Evolutionary conservation across 2,797 vertebrate species (phyloP), one percentile per base, ranked within the genome.

Genomic region (Lutra lutra): DNA sequence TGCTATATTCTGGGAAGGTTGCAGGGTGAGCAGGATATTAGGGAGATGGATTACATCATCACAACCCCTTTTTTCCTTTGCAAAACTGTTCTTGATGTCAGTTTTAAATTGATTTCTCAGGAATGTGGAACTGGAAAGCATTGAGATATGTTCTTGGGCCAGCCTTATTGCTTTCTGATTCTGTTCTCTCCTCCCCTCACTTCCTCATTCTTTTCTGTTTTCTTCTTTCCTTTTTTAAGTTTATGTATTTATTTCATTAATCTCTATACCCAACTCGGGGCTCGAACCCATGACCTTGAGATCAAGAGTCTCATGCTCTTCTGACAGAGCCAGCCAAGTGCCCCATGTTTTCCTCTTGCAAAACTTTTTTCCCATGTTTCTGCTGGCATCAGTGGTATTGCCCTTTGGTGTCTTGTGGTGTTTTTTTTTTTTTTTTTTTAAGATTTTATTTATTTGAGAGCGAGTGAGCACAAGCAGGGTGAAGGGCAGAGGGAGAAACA

Each of bases 51-150:
- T 91, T 92, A 29, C 15, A 77, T 51, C 7, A 75, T 82, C 66
- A 91, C 35, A 3, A 70, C 66, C 9, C 25, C 23, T 10, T 86
- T 89, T 64, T 38, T 72, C 14, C 51, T 82, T 95, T 90, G 56
- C 23, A 58, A 72, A 85, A 86, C 35, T 17, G n/a, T 89, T 93
- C 54, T 91, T 92, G 21, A 58, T 91, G 29, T 86, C 83, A 86
- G 79, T 97, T 88, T 83, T 91, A 94, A 75, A n/a, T 91, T 85
- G 70, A 89, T 90, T 89, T 93, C 66, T 86, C 25, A 95, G 58
- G 23, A 51, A 40, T 1, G 48, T 72, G 7, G 35, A 54, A 83
- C 93, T 91, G 40, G 68, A n/a, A 70, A 93, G 35, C 48, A 72
- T 77, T 56, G 86, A 95, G 62, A 60, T 80, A 79, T 14, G 46